A percentile compares a stretch with the other conserved stretches of the same genome.
These are phyloP conservation scores for Lathronympha strigana DNA, from an alignment of 2,888 invertebrate species.

Conservation along the genomic window DNA sequence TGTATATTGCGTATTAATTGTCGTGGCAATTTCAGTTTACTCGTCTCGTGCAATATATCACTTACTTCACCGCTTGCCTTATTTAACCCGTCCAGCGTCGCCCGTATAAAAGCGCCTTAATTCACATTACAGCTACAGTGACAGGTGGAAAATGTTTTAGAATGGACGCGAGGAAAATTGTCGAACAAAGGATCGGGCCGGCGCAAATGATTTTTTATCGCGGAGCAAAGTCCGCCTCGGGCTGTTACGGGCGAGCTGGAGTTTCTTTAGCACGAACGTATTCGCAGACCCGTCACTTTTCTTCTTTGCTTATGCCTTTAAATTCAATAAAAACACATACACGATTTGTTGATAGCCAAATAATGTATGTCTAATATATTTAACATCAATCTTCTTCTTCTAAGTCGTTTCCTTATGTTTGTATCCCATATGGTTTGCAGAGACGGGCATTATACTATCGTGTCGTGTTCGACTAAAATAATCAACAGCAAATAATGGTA, in stretches of 20 bases:
- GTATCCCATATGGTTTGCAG: too few relatives aligned
- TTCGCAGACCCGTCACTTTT: not conserved
- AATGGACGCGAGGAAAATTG: constrained; percentile 44
- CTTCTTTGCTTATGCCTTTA: too few relatives aligned
- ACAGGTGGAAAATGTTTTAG: constrained; percentile 42
- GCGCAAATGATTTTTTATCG: constrained; percentile 47
- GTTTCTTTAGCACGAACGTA: constrained; percentile 1
- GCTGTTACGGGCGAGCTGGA: constrained; percentile 34
- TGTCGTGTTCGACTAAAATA: too few relatives aligned
- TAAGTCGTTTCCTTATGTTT: too few relatives aligned
- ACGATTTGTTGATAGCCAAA: too few relatives aligned
- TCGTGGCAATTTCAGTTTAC: not conserved
- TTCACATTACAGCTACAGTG: constrained; percentile 32
- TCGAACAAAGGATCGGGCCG: constrained; percentile 45
- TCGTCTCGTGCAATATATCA: not conserved
- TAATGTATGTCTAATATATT: too few relatives aligned
- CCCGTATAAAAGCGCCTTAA: constrained; percentile 10
- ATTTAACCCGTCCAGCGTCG: not conserved
- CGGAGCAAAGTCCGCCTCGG: constrained; percentile 43
- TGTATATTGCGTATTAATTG: too few relatives aligned
- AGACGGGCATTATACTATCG: too few relatives aligned
- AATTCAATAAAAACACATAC: too few relatives aligned
- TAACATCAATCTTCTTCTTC: too few relatives aligned
- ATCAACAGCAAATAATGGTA: too few relatives aligned
- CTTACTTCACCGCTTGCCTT: not conserved